phyloP scores from a whole-genome alignment of 2,888 invertebrate species.

The Rhagonycha fulva region DNA sequence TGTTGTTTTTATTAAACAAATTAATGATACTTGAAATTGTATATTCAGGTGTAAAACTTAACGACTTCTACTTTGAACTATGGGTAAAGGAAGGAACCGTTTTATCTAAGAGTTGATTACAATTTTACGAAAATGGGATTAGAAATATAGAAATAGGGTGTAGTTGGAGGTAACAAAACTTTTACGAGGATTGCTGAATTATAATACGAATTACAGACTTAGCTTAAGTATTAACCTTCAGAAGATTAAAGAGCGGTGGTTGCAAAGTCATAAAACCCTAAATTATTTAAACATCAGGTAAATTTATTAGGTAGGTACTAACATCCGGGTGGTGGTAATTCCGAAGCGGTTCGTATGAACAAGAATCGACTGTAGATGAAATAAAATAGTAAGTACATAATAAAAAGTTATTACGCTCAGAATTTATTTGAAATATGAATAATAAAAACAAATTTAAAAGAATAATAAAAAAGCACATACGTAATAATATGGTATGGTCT shows the following conservation, averaged over 20 bases:
- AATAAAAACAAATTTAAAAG: background rate
- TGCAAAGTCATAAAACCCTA: background rate
- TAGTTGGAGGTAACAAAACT: background rate
- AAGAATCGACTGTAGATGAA: background rate
- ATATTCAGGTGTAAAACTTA: background rate
- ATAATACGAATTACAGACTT: background rate
- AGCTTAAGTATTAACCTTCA: background rate
- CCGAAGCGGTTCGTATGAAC: background rate
- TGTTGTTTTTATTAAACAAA: background rate
- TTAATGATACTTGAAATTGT: background rate
- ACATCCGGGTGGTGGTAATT: background rate
- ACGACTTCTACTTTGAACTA: background rate
- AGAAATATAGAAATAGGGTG: background rate
- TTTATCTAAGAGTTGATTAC: background rate
- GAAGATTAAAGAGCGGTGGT: background rate
- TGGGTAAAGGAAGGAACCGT: no score
- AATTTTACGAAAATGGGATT: background rate
- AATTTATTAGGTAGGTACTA: background rate
- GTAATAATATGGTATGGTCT: background rate
- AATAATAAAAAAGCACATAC: background rate
- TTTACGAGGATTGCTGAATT: background rate
- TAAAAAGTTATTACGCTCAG: background rate
- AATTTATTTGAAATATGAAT: background rate
- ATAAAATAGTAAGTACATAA: background rate
- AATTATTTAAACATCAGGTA: background rate